Evolutionary conservation across 2,113 vertebrate genomes (phyloP), one percentile per base, ranked within the genome.

Genomic region (Notothenia rossii): DNA sequence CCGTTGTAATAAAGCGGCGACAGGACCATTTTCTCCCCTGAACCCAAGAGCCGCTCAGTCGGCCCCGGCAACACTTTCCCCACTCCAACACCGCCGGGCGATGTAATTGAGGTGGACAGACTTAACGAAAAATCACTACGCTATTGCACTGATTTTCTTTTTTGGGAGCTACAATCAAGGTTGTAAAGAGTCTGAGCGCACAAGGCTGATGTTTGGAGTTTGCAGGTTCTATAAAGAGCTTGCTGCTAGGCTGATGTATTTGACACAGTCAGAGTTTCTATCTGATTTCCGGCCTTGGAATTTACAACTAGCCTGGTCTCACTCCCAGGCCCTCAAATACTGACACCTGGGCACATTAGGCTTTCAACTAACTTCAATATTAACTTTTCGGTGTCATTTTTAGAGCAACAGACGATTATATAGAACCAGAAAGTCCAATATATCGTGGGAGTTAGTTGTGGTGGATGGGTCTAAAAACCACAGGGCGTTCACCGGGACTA

Each of bases 21-120:
- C 90, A 85, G 86, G 65, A 66, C 78, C 85, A 92, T 91, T 92
- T 92, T 93, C 89, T 89, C 77, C 72, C 29, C 70, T 84, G 75
- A 83, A 82, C 75, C 79, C 54, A 7, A 40, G 13, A 67, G 67
- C n/a, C 22, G 22, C 77, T 78, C 69, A 33, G 53, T 63, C 56
- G 43, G 69, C 61, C 82, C 17, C 40, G 4, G 69, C 61, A 72
- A 73, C 73, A 22, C 75, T 59, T 63, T 78, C 46, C 58, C 20
- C n/a, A 60, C 43, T 75, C 73, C 55, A 43, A 17, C 66, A 54
- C 61, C 5, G n/a, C 81, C 20, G 2, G 12, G 15, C 22, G 0
- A 5, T 48, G 1, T 89, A 88, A 91, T 89, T 66, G 84, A 5
- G 79, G 86, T 82, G 56, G 90, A 86, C 88, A 88, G 71, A 59